These are phyloP conservation scores for Notarius lentiginosus DNA, from an alignment of 2,113 vertebrate genomes.

Conservation along the genomic window DNA sequence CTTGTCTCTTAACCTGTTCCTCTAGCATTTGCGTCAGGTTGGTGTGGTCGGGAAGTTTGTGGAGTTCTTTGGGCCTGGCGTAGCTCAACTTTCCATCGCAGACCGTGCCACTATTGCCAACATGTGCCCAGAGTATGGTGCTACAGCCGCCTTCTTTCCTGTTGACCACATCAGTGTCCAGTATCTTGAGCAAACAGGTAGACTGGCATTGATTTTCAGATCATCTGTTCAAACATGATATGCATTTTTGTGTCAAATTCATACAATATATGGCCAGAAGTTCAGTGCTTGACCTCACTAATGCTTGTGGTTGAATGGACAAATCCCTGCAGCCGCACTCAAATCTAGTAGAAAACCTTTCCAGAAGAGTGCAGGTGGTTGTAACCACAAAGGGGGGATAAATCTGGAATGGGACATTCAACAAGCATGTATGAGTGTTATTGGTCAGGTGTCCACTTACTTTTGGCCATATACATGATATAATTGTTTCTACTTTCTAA, in stretches of 20 bases:
- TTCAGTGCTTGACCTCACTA: not conserved
- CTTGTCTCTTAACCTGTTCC: not conserved
- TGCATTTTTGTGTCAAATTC: not conserved
- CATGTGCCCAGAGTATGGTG: conserved; percentile 98
- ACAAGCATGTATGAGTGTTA: not conserved
- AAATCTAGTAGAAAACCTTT: not conserved
- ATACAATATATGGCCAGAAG: not conserved
- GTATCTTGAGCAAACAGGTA: conserved; percentile 92
- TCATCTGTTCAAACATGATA: not conserved
- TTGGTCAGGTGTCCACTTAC: not conserved
- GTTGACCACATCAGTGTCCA: conserved; percentile 87
- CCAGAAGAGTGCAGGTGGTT: not conserved
- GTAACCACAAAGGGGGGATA: not conserved
- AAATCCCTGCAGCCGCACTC: not conserved
- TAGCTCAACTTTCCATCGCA: conserved; percentile 91
- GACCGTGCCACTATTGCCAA: conserved; percentile 97
- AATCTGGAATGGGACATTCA: not conserved
- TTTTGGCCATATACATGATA: not conserved
- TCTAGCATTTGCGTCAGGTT: conserved; percentile 91
- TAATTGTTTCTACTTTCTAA: too few species aligned
- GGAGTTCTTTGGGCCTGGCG: conserved; percentile 94
- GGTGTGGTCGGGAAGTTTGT: conserved; percentile 97
- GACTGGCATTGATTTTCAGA: not conserved
- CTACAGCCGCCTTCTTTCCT: conserved; percentile 93
- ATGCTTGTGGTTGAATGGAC: not conserved